Evolutionary conservation across 2,113 vertebrate genomes (phyloP).

Genomic region (Bujurquina vittata): DNA sequence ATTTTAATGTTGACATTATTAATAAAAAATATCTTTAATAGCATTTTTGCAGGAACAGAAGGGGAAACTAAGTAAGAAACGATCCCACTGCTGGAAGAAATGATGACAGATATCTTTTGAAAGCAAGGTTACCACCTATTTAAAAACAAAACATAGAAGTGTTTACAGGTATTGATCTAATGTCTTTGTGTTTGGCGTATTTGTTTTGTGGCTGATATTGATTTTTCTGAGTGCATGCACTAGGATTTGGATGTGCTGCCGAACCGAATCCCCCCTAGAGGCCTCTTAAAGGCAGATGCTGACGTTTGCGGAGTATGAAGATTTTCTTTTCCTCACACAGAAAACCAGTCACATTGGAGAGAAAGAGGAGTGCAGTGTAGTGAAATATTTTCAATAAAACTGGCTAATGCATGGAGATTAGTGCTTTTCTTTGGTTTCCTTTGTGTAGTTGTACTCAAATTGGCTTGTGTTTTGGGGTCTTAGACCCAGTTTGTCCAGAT

Average conservation of each 20-base stretch:
- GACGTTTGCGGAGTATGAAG: constrained; percentile 1
- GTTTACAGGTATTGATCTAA: constrained; percentile 11
- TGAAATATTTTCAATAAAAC: neutral
- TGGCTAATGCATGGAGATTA: neutral
- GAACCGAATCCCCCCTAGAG: constrained; percentile 11
- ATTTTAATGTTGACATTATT: neutral
- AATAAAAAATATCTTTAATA: neutral
- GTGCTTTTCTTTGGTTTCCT: neutral
- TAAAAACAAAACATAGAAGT: neutral
- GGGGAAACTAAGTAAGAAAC: neutral
- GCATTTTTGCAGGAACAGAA: neutral
- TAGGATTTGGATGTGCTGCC: neutral
- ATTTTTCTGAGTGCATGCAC: constrained; percentile 26
- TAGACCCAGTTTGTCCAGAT: neutral
- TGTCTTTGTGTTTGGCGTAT: neutral
- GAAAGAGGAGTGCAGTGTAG: neutral
- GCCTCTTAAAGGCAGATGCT: neutral
- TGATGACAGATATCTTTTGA: neutral
- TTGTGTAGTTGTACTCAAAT: rapidly evolving
- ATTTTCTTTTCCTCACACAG: neutral
- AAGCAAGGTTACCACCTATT: neutral
- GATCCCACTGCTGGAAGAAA: neutral
- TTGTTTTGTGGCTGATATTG: constrained; percentile 34
- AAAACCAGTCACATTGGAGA: neutral
- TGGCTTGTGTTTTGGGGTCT: neutral